Percentiles rank a stretch among this genome's conserved stretches.
Conservation (phyloP, 1,140 invertebrate genomes). For the Heliconius hermathena region DNA sequence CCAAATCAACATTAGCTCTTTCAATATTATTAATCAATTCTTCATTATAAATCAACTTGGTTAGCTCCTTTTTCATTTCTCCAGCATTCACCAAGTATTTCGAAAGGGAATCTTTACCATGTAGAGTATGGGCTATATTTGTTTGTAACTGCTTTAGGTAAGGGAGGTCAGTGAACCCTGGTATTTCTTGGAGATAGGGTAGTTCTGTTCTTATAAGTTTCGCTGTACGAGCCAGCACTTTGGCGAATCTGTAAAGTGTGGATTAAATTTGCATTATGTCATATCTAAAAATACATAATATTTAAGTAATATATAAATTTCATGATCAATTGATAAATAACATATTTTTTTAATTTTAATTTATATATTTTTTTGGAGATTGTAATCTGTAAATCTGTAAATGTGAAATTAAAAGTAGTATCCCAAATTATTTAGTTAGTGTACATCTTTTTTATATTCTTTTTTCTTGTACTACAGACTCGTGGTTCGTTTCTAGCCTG, state of each 20-base stretch:
- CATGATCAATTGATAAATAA: no score
- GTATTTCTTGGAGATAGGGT: constrained; percentile 63
- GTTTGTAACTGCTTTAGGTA: constrained; percentile 54
- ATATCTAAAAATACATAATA: neutral
- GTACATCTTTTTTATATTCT: no score
- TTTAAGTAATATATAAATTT: neutral
- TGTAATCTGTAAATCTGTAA: no score
- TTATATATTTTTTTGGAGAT: no score
- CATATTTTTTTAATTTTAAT: no score
- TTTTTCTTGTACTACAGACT: no score
- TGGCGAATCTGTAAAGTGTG: constrained; percentile 49
- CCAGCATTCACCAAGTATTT: constrained; percentile 49
- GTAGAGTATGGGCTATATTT: constrained; percentile 57
- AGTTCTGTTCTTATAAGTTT: constrained; percentile 56
- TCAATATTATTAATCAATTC: constrained; percentile 48
- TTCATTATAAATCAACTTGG: constrained; percentile 38
- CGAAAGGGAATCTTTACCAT: constrained; percentile 47
- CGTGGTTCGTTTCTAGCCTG: no score
- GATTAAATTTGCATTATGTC: neutral
- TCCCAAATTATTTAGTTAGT: no score
- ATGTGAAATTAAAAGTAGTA: no score
- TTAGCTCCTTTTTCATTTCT: constrained; percentile 40
- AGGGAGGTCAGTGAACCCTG: constrained; percentile 52
- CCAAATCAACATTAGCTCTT: constrained; percentile 51
- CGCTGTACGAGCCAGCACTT: constrained; percentile 52